These are phyloP conservation scores for Blastobasis adustella DNA, from an alignment of 2,888 invertebrate species.

Conservation along the genomic window DNA sequence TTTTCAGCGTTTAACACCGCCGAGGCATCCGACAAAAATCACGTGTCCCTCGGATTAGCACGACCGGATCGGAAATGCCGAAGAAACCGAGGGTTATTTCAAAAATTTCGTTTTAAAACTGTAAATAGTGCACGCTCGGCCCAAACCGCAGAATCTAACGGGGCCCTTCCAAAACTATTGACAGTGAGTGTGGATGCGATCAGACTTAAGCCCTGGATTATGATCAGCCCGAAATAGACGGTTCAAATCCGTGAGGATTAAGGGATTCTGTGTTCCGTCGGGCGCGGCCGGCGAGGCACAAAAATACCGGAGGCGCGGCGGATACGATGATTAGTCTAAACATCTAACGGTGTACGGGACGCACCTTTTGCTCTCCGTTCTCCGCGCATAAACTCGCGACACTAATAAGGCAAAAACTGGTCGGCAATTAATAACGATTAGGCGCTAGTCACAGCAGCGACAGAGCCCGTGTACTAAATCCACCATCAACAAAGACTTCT, in stretches of 20 bases:
- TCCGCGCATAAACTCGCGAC: background rate
- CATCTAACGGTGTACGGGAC: conserved; percentile 61
- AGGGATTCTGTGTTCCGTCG: conserved; percentile 70
- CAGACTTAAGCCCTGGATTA: conserved; percentile 72
- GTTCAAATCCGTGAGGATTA: conserved; percentile 71
- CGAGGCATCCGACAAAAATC: conserved; percentile 33
- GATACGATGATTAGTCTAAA: conserved; percentile 72
- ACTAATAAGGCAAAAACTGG: background rate
- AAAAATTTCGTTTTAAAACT: conserved; percentile 42
- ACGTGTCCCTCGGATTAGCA: conserved; percentile 49
- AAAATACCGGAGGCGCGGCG: conserved; percentile 70
- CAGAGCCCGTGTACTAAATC: no score
- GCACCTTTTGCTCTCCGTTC: conserved; percentile 30
- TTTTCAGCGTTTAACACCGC: conserved; percentile 13
- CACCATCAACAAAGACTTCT: no score
- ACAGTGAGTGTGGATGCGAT: conserved; percentile 75
- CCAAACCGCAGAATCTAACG: conserved; percentile 66
- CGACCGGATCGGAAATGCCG: conserved; percentile 39
- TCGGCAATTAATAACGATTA: no score
- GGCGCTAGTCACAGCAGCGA: no score
- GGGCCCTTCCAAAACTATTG: conserved; percentile 71
- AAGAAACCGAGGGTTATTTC: conserved; percentile 64
- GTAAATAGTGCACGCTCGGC: conserved; percentile 56
- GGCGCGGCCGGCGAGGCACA: conserved; percentile 63
- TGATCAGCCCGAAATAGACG: conserved; percentile 74